Conservation (phyloP, 2,797 vertebrate species). For the Pygocentrus nattereri region DNA sequence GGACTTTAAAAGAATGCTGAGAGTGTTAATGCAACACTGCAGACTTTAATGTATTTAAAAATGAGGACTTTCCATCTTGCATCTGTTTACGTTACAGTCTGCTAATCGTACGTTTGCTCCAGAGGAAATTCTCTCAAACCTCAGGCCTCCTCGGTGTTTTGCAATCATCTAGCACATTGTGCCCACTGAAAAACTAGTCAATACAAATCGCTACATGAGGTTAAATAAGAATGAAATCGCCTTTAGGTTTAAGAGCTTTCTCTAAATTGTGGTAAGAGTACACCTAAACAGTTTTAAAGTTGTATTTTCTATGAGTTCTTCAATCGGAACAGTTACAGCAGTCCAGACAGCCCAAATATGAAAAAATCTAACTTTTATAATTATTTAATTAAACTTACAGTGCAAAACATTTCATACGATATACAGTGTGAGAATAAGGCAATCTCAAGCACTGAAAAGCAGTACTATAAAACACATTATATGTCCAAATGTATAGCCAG, state of each 20-base stretch:
- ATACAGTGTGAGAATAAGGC: no score
- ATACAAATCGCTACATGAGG: not conserved
- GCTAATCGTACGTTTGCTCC: not conserved
- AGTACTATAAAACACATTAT: not conserved
- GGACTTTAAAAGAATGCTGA: not conserved
- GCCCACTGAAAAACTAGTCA: no score
- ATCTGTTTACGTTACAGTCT: not conserved
- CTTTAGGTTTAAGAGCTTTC: not conserved
- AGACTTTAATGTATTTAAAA: not conserved
- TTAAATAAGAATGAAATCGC: no score
- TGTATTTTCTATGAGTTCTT: not conserved
- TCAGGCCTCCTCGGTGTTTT: no score
- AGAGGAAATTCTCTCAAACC: no score
- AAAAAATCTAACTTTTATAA: no score
- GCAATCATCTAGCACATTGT: no score
- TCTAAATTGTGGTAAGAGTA: no score
- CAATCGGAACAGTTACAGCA: not conserved
- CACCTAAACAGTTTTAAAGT: not conserved
- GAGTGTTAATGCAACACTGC: no score
- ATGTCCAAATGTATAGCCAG: not conserved
- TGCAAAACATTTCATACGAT: not conserved
- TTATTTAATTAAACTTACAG: not conserved
- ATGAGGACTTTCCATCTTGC: not conserved
- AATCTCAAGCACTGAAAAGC: not conserved
- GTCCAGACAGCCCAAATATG: not conserved